A percentile compares a stretch with the other conserved stretches of the same genome.
These are phyloP conservation scores for Opisthocomus hoazin DNA, from an alignment of 2,113 vertebrate species.

Conservation along the genomic window DNA sequence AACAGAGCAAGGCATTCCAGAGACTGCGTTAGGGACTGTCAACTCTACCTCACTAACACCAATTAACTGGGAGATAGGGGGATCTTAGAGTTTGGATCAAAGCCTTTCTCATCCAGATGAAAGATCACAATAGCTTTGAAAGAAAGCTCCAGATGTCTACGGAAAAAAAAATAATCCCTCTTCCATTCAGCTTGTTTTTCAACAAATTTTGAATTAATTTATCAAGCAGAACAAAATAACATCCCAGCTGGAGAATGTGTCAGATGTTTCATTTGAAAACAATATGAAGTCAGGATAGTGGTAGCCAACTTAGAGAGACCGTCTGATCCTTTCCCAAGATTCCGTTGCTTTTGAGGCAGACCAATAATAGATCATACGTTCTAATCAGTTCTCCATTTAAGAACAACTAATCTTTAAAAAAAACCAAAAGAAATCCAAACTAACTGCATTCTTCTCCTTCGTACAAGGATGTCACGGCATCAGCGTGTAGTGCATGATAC, in stretches of 20 bases:
- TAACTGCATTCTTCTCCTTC: background rate
- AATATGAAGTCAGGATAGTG: slow-evolving; percentile 23
- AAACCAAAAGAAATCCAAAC: background rate
- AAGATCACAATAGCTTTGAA: slow-evolving; percentile 49
- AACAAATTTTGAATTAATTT: slow-evolving; percentile 43
- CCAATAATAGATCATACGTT: slow-evolving; percentile 35
- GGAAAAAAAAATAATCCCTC: background rate
- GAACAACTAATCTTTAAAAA: slow-evolving; percentile 16
- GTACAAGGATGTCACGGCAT: background rate
- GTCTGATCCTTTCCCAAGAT: slow-evolving; percentile 54
- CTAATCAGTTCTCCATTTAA: background rate
- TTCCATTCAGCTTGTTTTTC: slow-evolving; percentile 20
- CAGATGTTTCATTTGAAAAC: slow-evolving; percentile 61
- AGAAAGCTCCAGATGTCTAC: slow-evolving; percentile 53
- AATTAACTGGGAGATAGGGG: slow-evolving; percentile 50
- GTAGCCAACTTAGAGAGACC: slow-evolving; percentile 21
- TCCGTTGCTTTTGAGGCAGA: slow-evolving; percentile 37
- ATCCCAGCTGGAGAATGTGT: slow-evolving; percentile 7
- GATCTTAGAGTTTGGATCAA: slow-evolving; percentile 49
- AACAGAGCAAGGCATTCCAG: slow-evolving; percentile 31
- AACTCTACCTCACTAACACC: slow-evolving; percentile 55
- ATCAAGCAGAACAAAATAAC: slow-evolving; percentile 51
- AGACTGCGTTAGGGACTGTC: slow-evolving; percentile 1
- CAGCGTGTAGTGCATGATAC: background rate
- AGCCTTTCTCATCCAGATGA: slow-evolving; percentile 55